A percentile compares a stretch with the other conserved stretches of the same genome.
phyloP scores from a whole-genome alignment of 2,113 vertebrate genomes.

The Engraulis encrasicolus region DNA sequence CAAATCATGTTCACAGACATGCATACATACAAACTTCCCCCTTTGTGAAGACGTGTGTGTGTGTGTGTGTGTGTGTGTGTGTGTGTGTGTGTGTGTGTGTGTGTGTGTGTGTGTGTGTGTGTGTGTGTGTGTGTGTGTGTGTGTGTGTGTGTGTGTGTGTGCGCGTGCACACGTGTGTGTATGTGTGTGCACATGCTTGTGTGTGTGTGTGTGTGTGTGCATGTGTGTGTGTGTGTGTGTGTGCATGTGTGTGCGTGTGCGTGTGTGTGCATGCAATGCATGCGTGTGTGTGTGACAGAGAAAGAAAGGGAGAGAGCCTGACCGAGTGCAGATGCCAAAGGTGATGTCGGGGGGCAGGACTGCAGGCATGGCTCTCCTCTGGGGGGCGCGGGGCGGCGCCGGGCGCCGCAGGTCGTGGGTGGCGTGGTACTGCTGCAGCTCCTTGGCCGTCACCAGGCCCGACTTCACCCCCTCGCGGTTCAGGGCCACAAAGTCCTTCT shows the following conservation, averaged over 20 bases:
- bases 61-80: neutral
- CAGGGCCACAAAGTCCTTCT: slow-evolving; percentile 77
- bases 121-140: neutral
- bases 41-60: no score
- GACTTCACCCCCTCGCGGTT: slow-evolving; percentile 78
- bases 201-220: neutral
- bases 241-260: neutral
- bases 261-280: neutral
- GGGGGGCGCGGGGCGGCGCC: neutral
- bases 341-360: slow-evolving; percentile 65
- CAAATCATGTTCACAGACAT: no score
- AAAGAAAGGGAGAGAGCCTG: slow-evolving; percentile 45
- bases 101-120: neutral
- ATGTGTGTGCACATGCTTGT: neutral
- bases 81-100: neutral
- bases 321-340: slow-evolving; percentile 76
- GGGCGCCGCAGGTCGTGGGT: slow-evolving; percentile 63
- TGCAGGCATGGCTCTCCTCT: slow-evolving; percentile 18
- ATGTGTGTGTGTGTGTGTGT: neutral
- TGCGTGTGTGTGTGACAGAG: neutral
- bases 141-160: neutral
- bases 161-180: neutral
- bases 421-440: slow-evolving; percentile 78
- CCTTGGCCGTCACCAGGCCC: slow-evolving; percentile 74
- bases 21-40: no score